Conservation (phyloP, 2,797 vertebrate genomes). For the Lerista edwardsae region DNA sequence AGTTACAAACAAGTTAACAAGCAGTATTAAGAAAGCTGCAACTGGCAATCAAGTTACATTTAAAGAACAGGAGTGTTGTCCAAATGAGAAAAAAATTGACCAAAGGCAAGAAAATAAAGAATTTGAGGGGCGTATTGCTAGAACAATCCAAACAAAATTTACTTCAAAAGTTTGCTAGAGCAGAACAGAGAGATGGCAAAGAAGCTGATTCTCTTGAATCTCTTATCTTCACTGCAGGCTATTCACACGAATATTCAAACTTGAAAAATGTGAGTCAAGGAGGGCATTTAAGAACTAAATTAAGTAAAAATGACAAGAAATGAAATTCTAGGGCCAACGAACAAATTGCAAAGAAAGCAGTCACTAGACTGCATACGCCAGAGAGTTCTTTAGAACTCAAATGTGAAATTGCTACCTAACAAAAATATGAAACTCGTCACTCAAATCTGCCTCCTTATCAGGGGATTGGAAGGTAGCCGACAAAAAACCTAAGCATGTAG, state of each 20-base stretch:
- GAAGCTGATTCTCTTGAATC: not conserved
- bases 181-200: not conserved
- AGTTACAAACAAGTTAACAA: no score
- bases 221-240: not conserved
- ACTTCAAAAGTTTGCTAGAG: not conserved
- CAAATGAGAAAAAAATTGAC: not conserved
- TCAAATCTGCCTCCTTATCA: not conserved
- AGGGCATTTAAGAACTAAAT: not conserved
- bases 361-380: not conserved
- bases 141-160: not conserved
- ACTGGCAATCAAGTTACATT: not conserved
- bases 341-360: no score
- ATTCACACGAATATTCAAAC: not conserved
- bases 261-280: no score
- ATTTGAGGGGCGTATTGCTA: not conserved
- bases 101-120: not conserved
- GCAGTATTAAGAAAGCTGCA: no score
- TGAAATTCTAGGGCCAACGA: not conserved
- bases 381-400: not conserved
- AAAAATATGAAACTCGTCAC: not conserved
- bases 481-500: no score
- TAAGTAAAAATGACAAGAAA: no score
- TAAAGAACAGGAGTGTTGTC: not conserved
- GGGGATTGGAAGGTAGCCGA: no score
- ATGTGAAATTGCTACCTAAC: not conserved